Evolutionary conservation across 92 coral and sea anemone species (phyloP).

Genomic region (Epizoanthus ramosus): DNA sequence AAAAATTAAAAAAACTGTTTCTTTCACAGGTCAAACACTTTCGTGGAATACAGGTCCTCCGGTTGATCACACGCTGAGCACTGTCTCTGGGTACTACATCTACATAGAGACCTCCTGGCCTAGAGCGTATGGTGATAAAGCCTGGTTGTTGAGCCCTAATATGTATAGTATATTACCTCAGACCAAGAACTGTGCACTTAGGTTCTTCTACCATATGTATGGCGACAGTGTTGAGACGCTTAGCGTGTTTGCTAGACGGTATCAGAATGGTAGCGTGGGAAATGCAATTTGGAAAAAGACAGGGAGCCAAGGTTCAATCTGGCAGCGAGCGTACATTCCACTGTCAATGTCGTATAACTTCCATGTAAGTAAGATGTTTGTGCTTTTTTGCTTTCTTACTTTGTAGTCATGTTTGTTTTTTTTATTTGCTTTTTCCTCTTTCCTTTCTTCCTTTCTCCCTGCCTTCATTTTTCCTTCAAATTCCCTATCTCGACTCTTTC

Average conservation of each 20-base stretch:
- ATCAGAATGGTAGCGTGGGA: conserved; percentile 79
- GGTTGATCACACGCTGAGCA: conserved; percentile 87
- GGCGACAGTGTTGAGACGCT: conserved; percentile 92
- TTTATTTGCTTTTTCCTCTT: not conserved
- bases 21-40: conserved; percentile 69
- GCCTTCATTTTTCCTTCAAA: too few relatives aligned
- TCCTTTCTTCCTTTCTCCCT: not conserved
- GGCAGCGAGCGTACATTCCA: conserved; percentile 81
- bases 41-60: conserved; percentile 96
- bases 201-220: conserved; percentile 97
- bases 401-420: not conserved
- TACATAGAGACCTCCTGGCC: conserved; percentile 98
- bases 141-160: conserved; percentile 92
- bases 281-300: conserved; percentile 62
- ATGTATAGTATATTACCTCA: conserved; percentile 67
- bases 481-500: too few relatives aligned
- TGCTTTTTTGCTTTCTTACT: not conserved
- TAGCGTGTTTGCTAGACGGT: conserved; percentile 78
- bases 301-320: conserved; percentile 87
- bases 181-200: conserved; percentile 75
- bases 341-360: conserved; percentile 71
- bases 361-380: conserved; percentile 50
- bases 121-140: conserved; percentile 93
- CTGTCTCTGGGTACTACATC: conserved; percentile 77
- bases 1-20: not conserved